Conservation (phyloP, 2,113 vertebrate genomes). For the Scytalopus superciliaris region DNA sequence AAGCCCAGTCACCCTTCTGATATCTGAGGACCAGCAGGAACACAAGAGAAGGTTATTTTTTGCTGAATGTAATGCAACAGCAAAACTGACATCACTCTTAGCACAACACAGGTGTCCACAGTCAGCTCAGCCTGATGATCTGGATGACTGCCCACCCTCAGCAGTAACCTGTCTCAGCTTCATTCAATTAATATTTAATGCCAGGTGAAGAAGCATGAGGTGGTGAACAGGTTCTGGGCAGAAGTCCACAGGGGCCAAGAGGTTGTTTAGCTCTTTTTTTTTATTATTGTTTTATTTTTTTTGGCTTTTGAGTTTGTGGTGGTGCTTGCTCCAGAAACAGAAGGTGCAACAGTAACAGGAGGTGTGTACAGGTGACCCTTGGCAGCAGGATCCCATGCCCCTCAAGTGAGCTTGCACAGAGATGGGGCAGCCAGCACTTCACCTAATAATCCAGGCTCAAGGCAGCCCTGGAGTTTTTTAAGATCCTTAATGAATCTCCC, state of each 20-base stretch:
- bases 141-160: neutral
- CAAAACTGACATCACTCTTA: neutral
- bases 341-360: neutral
- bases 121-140: neutral
- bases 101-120: neutral
- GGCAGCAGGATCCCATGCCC: neutral
- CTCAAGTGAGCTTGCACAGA: neutral
- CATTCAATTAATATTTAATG: neutral
- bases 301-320: neutral
- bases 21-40: neutral
- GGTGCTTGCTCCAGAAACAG: neutral
- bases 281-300: neutral
- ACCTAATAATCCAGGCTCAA: neutral
- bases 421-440: fast-evolving
- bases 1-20: neutral
- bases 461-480: neutral
- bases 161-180: neutral
- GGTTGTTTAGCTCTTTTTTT: neutral
- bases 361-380: fast-evolving
- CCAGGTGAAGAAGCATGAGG: neutral
- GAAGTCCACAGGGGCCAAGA: neutral
- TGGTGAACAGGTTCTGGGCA: neutral
- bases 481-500: neutral
- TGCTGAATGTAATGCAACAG: neutral
- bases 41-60: neutral